A percentile compares a stretch with the other conserved stretches of the same genome.
These are phyloP conservation scores for Geotrupes spiniger DNA, from an alignment of 2,888 invertebrate species.

Conservation along the genomic window DNA sequence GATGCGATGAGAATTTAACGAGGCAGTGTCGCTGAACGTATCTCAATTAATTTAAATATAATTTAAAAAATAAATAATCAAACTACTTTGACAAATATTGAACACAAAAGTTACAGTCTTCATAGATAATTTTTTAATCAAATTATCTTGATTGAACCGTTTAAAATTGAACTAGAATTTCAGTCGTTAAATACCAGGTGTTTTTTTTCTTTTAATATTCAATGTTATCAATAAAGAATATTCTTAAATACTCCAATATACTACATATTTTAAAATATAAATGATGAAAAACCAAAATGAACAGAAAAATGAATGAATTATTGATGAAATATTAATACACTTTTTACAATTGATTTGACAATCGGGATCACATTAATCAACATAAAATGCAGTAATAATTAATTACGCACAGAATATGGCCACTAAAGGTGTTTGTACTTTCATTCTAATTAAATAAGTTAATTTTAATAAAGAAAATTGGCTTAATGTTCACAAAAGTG, in stretches of 20 bases:
- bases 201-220: not conserved
- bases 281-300: not conserved
- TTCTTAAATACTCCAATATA: not conserved
- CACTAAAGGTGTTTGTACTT: too few relatives aligned
- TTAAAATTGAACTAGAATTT: conserved; percentile 10
- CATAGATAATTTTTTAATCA: conserved; percentile 21
- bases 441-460: too few relatives aligned
- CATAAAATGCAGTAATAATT: too few relatives aligned
- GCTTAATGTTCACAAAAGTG: too few relatives aligned
- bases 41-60: conserved; percentile 16
- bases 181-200: conserved; percentile 7
- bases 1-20: conserved; percentile 15
- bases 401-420: too few relatives aligned
- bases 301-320: not conserved
- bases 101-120: conserved; percentile 38
- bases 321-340: not conserved
- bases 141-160: not conserved
- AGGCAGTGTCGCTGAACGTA: conserved; percentile 21
- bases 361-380: too few relatives aligned
- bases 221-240: not conserved
- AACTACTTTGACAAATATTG: conserved; percentile 20
- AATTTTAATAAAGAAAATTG: too few relatives aligned
- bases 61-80: conserved; percentile 28
- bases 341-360: too few relatives aligned
- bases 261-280: conserved; percentile 3